Evolutionary conservation across 2,888 invertebrate species (phyloP), one percentile per base, ranked within the genome.

Genomic region (Dorcus parallelipipedus): DNA sequence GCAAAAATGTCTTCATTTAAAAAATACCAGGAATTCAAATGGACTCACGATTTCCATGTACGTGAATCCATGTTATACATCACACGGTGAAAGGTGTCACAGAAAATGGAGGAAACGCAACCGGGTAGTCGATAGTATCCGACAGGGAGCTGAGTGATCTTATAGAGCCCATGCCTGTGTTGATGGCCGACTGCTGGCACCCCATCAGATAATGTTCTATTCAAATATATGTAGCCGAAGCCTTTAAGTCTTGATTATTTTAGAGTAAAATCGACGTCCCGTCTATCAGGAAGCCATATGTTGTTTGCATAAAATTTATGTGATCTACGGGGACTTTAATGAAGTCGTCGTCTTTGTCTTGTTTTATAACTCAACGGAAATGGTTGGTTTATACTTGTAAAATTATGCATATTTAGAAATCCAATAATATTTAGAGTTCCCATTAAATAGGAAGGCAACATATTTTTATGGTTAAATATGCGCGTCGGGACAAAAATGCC

Each of bases 11-110:
- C 52, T 58, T 56, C 47, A 52, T 56, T 54, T 43, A 60, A 60
- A 55, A 14, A 60, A 54, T 61, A 52, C 56, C 55, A 61, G 51
- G 60, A 65, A 65, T 65, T 61, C 60, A 61, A 63, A 60, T 61
- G 58, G 54, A 60, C 57, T 64, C 65, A 66, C 65, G 64, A 57
- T 64, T 64, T 63, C 69, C 70, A 71, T 71, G 74, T 72, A 72
- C 53, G 68, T 62, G 61, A 68, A 65, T 65, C 69, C 65, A 64
- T 68, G 70, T 70, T 71, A 69, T 73, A 70, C 69, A 73, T 74
- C 73, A 73, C 52, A 59, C 63, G 63, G 70, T 72, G 73, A 74
- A 72, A 73, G 74, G 72, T 72, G 71, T 67, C 73, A 72, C 72
- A 71, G 70, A 72, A 72, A 73, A 73, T 71, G 71, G 69, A 69